phyloP scores from a whole-genome alignment of 1,140 invertebrate genomes.

The Aphelenchoides fujianensis region DNA sequence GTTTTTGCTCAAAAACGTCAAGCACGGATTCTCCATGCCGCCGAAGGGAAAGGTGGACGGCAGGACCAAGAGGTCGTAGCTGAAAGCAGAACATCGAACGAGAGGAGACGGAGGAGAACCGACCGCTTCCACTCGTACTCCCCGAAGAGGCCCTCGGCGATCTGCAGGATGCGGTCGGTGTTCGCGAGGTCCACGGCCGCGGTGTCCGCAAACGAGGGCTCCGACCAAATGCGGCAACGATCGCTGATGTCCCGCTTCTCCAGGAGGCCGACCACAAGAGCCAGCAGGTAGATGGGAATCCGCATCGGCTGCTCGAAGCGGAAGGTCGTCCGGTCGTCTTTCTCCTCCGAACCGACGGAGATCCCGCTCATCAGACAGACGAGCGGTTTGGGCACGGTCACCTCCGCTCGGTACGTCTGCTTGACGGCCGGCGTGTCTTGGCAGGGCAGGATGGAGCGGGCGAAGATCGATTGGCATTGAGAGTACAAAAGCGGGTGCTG shows the following conservation, averaged over 20 bases:
- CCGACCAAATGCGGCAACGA: conserved; percentile 80
- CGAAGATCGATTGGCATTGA: conserved; percentile 75
- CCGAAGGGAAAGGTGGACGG: conserved; percentile 91
- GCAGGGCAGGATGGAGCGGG: conserved; percentile 74
- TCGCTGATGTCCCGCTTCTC: conserved; percentile 69
- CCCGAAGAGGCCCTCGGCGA: conserved; percentile 72
- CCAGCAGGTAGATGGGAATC: conserved; percentile 71
- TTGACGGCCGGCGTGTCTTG: conserved; percentile 91
- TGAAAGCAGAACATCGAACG: too few species aligned
- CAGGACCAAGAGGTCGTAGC: conserved; percentile 82
- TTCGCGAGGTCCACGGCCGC: conserved; percentile 67
- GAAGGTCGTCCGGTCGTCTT: conserved; percentile 62
- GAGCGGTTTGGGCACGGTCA: conserved; percentile 73
- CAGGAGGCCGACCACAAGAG: conserved; percentile 80
- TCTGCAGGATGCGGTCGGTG: conserved; percentile 78
- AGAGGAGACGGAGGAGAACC: too few species aligned
- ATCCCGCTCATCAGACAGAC: conserved; percentile 86
- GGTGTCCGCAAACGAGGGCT: conserved; percentile 77
- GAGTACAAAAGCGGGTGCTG: conserved; percentile 80
- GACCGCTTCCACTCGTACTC: conserved; percentile 65
- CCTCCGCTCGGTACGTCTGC: conserved; percentile 77
- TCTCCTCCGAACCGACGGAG: conserved; percentile 40
- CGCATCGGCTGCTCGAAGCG: conserved; percentile 72
- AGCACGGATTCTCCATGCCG: conserved; percentile 94
- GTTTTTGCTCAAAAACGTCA: conserved; percentile 89